Evolutionary conservation across 2,888 invertebrate genomes (phyloP), one percentile per base, ranked within the genome.

Genomic region (Pammene fasciana): DNA sequence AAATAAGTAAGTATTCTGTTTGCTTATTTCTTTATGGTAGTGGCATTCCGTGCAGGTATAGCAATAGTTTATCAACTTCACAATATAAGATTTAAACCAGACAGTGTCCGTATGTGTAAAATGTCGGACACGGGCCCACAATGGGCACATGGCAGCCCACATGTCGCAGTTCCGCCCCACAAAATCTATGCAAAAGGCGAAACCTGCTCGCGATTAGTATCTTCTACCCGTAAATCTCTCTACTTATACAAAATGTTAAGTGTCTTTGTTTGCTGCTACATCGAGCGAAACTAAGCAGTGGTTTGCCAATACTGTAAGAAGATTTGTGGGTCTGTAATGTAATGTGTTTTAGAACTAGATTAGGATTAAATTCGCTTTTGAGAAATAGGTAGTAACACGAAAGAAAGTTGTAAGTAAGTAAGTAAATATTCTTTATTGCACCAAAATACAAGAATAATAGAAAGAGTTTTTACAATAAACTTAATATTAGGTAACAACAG

Each of bases 151-250:
- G 70, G 71, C 48, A 61, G 64, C 71, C 71, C 75, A 76, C 71
- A 76, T 72, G 75, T 77, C 74, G 72, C 73, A 67, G 73, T 77
- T 77, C 71, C 73, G 50, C 73, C 74, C 73, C 75, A 75, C 72
- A 75, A 74, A 77, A 70, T 75, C 74, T 73, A 76, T 74, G 75
- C 73, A 73, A 65, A 68, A 70, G 50, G 74, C 70, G 60, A 34
- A 70, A 68, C 68, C 68, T 45, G 67, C 59, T 65, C 59, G 52
- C 68, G 68, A 65, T 65, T 68, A 68, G 68, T 45, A 52, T 68
- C 64, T 52, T 59, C 55, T 36, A 48, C 59, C 38, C 68, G 68
- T 59, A 68, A 68, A 68, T 64, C 65, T 68, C 54, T 54, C 52
- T 38, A 54, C 65, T 64, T 68, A 59, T 59, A 54, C 68, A 45